phyloP scores from a whole-genome alignment of 92 coral and sea anemone species.

The Montipora capitata region DNA sequence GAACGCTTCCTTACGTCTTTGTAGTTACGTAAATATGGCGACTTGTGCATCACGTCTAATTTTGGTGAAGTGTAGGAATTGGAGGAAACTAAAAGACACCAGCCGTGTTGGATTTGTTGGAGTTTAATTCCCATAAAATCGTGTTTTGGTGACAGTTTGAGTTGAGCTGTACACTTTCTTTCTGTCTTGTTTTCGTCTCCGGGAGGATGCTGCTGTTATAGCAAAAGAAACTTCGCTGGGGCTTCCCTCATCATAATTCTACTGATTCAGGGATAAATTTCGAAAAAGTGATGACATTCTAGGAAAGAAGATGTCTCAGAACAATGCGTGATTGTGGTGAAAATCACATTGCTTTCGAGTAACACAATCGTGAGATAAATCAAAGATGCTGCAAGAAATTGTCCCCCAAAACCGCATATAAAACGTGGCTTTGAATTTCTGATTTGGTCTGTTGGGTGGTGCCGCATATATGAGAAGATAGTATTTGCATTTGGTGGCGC shows the following conservation, averaged over 20 bases:
- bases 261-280: neutral
- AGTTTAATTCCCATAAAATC: neutral
- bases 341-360: neutral
- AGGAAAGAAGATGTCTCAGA: neutral
- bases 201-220: neutral
- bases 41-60: neutral
- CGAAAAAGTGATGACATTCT: neutral
- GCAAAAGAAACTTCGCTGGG: no score
- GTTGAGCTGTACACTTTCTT: neutral
- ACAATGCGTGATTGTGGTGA: neutral
- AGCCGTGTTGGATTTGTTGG: neutral
- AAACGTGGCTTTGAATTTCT: neutral
- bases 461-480: neutral
- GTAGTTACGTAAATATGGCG: conserved; percentile 59
- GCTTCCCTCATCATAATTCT: neutral
- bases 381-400: neutral
- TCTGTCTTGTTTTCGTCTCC: neutral
- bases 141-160: neutral
- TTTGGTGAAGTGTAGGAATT: conserved; percentile 12
- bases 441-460: conserved; percentile 7
- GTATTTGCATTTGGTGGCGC: neutral
- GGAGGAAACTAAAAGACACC: conserved; percentile 20
- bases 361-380: neutral
- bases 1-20: conserved; percentile 5
- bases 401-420: neutral